Conservation (phyloP, 2,113 vertebrate genomes). For the Hiodon alosoides region DNA sequence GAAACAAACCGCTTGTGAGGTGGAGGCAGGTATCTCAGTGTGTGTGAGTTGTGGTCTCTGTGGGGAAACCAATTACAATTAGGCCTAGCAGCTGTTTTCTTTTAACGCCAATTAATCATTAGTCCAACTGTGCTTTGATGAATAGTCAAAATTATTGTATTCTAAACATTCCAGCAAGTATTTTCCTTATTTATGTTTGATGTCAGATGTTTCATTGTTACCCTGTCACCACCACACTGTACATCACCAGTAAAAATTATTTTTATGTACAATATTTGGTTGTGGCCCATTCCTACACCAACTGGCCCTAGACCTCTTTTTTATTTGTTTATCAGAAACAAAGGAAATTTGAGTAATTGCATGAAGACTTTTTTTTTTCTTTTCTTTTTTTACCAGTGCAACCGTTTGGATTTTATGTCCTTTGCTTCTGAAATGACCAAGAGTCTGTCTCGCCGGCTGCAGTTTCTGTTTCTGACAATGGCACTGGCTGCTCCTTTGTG, state of each 20-base stretch:
- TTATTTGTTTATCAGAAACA: background rate
- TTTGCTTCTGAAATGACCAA: background rate
- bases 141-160: too few species aligned
- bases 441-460: background rate
- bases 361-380: constrained; percentile 7
- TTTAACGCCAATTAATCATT: too few species aligned
- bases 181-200: too few species aligned
- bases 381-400: background rate
- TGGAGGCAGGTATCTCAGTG: too few species aligned
- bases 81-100: too few species aligned
- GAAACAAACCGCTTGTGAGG: too few species aligned
- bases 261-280: background rate
- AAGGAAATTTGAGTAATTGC: background rate
- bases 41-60: too few species aligned
- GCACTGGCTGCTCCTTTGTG: background rate
- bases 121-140: too few species aligned
- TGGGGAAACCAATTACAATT: too few species aligned
- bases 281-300: background rate
- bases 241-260: background rate
- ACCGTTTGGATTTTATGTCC: constrained; percentile 2
- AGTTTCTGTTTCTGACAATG: background rate
- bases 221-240: background rate
- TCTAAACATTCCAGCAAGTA: too few species aligned
- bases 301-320: background rate
- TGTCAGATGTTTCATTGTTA: too few species aligned